Percentiles rank a stretch among this genome's conserved stretches.
Conservation (phyloP, 2,888 invertebrate species). For the Sarcophaga subvicina region DNA sequence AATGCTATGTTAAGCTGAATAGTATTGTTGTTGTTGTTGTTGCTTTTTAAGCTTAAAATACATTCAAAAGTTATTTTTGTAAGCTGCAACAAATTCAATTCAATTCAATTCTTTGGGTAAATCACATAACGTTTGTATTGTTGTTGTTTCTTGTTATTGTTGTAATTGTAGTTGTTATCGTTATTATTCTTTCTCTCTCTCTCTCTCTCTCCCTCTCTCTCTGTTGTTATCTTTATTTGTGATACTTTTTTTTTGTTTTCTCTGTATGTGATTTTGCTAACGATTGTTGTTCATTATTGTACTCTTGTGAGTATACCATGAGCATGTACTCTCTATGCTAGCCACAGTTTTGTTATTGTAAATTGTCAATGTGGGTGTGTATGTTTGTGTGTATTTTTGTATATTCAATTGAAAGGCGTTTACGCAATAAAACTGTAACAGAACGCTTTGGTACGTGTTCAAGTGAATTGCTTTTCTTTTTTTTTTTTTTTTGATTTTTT, state of each 20-base stretch:
- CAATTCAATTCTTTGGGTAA: constrained; percentile 41
- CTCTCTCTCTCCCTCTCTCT: neutral
- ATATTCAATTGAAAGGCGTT: constrained; percentile 52
- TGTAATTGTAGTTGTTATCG: neutral
- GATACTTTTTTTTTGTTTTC: neutral
- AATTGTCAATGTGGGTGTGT: neutral
- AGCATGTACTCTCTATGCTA: neutral
- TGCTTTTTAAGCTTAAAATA: constrained; percentile 39
- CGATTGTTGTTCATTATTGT: no score
- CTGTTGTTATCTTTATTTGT: neutral
- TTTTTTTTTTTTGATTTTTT: constrained; percentile 6
- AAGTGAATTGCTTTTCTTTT: constrained; percentile 40
- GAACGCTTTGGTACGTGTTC: constrained; percentile 65
- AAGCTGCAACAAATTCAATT: constrained; percentile 64
- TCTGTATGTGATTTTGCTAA: neutral
- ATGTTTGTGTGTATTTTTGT: neutral
- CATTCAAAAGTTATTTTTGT: constrained; percentile 49
- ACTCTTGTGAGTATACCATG: no score
- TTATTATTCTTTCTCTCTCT: neutral
- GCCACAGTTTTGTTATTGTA: neutral
- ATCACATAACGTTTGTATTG: constrained; percentile 36
- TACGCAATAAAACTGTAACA: constrained; percentile 64
- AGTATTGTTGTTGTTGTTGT: neutral
- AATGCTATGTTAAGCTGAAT: neutral
- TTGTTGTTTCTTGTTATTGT: constrained; percentile 31